These are phyloP conservation scores for Ptychodera flava DNA, from an alignment of 35 echinoderm and acorn worm species.

Conservation along the genomic window DNA sequence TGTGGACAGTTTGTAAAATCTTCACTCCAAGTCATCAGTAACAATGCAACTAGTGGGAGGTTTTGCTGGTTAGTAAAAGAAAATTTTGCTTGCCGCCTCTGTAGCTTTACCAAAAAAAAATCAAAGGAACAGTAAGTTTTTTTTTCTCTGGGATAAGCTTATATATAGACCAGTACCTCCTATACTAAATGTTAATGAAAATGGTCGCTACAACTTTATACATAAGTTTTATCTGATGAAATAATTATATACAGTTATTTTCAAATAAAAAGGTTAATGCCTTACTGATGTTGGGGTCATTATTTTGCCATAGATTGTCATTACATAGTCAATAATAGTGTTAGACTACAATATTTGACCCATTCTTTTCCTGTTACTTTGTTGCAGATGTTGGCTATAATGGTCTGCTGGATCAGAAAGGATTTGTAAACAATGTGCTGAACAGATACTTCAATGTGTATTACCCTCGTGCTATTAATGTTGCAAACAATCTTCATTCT, in stretches of 20 bases:
- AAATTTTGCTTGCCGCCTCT: too few relatives aligned
- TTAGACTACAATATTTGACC: background rate
- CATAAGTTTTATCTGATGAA: background rate
- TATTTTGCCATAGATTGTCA: background rate
- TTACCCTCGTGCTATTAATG: background rate
- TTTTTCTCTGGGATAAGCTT: too few relatives aligned
- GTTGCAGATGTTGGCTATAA: background rate
- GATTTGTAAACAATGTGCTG: background rate
- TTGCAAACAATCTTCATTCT: background rate
- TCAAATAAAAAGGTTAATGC: background rate
- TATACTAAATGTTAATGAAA: too few relatives aligned
- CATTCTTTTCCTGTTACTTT: background rate
- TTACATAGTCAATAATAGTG: background rate
- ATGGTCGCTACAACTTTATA: too few relatives aligned
- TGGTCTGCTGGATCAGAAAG: background rate
- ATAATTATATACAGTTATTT: background rate
- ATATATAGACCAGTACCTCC: too few relatives aligned
- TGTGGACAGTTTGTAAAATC: too few relatives aligned
- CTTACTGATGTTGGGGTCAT: background rate
- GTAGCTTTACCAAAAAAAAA: too few relatives aligned
- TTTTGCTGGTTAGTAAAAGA: too few relatives aligned
- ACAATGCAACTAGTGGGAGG: too few relatives aligned
- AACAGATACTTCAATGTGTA: background rate
- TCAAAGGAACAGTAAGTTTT: too few relatives aligned
- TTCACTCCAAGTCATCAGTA: too few relatives aligned